phyloP scores from a whole-genome alignment of 2,888 invertebrate species.

The Drosophila dives region DNA sequence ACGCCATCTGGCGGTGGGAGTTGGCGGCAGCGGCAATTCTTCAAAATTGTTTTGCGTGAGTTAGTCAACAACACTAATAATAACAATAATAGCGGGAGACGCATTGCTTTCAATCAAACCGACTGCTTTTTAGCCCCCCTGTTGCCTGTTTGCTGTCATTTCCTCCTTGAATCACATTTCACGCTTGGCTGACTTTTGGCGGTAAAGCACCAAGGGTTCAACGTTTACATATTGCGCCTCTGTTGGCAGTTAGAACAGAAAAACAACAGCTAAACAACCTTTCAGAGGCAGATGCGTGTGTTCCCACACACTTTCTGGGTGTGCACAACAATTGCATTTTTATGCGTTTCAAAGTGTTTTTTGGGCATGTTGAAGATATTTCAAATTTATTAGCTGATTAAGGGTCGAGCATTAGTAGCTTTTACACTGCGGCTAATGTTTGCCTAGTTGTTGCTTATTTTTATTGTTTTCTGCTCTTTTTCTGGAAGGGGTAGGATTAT shows the following conservation, averaged over 20 bases:
- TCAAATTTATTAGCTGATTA: slow-evolving; percentile 57
- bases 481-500: slow-evolving; percentile 26
- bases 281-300: slow-evolving; percentile 34
- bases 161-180: slow-evolving; percentile 54
- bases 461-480: slow-evolving; percentile 25
- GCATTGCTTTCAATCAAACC: slow-evolving; percentile 32
- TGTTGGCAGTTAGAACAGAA: slow-evolving; percentile 46
- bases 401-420: slow-evolving; percentile 27
- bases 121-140: neutral
- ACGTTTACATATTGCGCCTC: slow-evolving; percentile 55
- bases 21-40: slow-evolving; percentile 25
- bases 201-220: slow-evolving; percentile 5
- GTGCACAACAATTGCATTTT: slow-evolving; percentile 68
- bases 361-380: slow-evolving; percentile 60
- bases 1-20: slow-evolving; percentile 57
- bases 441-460: slow-evolving; percentile 33
- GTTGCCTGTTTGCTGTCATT: slow-evolving; percentile 26
- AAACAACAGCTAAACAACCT: slow-evolving; percentile 18
- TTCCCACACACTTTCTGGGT: slow-evolving; percentile 34
- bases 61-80: slow-evolving; percentile 45
- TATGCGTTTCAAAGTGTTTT: slow-evolving; percentile 72
- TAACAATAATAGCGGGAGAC: slow-evolving; percentile 43
- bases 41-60: slow-evolving; percentile 40
- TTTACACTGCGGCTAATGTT: slow-evolving; percentile 11
- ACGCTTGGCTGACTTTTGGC: slow-evolving; percentile 58